Evolutionary conservation across 2,888 invertebrate genomes (phyloP).

Genomic region (Oasisia sp.): DNA sequence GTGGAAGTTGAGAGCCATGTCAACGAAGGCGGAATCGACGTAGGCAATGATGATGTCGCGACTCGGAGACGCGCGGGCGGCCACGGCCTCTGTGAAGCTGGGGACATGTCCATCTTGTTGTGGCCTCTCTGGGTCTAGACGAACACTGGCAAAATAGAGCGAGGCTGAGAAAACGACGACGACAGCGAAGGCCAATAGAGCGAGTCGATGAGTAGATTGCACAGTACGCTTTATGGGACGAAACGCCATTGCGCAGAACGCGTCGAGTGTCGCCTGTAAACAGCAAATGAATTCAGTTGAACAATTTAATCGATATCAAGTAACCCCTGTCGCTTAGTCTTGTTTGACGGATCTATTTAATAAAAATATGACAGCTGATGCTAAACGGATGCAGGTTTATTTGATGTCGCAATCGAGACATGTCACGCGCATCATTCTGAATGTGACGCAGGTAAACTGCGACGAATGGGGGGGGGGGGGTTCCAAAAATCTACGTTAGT

Average conservation of each 20-base stretch:
- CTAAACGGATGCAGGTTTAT: background rate
- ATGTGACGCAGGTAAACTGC: too few relatives aligned
- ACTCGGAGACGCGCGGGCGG: background rate
- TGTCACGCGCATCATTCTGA: too few relatives aligned
- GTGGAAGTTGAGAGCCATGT: slow-evolving; percentile 37
- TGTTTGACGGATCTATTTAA: background rate
- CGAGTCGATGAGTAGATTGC: background rate
- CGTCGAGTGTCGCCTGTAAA: background rate
- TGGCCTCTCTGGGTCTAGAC: background rate
- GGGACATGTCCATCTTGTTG: background rate
- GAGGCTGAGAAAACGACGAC: background rate
- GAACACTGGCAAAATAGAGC: background rate
- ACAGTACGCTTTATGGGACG: background rate
- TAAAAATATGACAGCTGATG: background rate
- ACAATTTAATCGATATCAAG: background rate
- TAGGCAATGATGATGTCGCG: slow-evolving; percentile 30
- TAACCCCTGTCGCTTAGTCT: background rate
- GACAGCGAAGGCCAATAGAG: background rate
- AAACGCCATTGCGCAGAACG: background rate
- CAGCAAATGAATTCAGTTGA: background rate
- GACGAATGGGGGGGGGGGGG: too few relatives aligned
- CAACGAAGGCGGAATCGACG: slow-evolving; percentile 34
- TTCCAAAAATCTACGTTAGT: too few relatives aligned
- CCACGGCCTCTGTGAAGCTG: background rate
- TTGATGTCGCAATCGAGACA: background rate